Base-by-base conservation (phyloP, 2,888 invertebrate genomes). In the Hydroisotoma schaefferi region DNA sequence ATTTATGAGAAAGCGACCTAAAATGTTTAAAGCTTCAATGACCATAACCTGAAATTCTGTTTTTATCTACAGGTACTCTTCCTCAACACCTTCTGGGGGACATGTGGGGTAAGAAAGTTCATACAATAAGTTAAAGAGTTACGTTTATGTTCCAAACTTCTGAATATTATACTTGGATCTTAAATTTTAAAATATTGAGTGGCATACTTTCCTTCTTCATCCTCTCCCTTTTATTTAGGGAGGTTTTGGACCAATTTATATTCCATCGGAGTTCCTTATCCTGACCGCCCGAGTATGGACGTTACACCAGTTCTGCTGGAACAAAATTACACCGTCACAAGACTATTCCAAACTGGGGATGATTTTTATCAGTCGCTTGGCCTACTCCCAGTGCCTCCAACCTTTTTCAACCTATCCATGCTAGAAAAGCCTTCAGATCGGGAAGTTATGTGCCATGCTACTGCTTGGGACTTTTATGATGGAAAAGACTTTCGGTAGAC, bases 391-490 rank as follows among this genome's bases (percentile, higher is more conserved):
- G 84, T 87, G 0, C 87, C 87, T 78, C 86, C 89, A 0, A 85
- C 87, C 0, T 87, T 88, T 77, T 93, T 92, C 80, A 82, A 85
- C 29, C 85, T 85, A 63, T 92, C 92, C 0, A 82, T 93, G 82
- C 79, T 92, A 23, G 86, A 85, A 69, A 83, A 86, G 63, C 90
- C 92, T 0, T 76, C 81, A 22, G 80, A 86, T 51, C 63, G 86
- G 81, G 75, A 80, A 25, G 81, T 84, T 0, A 81, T 47, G 8
- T 47, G 47, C 25, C 47, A 29, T 18, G 28, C 28, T 51, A 47
- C 60, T 22, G 61, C 90, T 1, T 91, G 90, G 90, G 90, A 91
- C 76, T 89, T 91, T 77, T 88, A 87, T 75, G 89, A 91, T 74
- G 81, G 84, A 72, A 82, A 86, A 23, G 92, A 93, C 75, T 91